Conservation (phyloP, 2,113 vertebrate genomes). For the Sander lucioperca region DNA sequence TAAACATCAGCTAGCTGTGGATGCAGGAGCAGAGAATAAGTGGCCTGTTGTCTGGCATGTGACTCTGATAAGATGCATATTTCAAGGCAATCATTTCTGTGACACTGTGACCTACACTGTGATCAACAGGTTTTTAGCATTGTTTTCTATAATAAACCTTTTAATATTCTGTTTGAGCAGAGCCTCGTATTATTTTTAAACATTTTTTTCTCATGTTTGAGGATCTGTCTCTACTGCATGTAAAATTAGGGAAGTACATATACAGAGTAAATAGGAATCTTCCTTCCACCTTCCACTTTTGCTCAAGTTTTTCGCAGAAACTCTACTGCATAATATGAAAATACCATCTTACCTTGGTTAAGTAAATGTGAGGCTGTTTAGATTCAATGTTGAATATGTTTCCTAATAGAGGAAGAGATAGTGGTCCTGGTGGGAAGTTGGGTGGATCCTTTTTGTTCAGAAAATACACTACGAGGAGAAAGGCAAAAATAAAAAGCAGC, state of each 20-base stretch:
- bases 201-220: neutral
- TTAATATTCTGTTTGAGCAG: neutral
- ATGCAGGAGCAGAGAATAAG: slow-evolving; percentile 46
- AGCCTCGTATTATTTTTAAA: neutral
- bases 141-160: slow-evolving; percentile 4
- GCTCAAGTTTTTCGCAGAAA: neutral
- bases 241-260: no score
- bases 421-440: slow-evolving; percentile 85
- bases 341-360: slow-evolving; percentile 80
- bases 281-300: neutral
- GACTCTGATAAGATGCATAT: slow-evolving; percentile 41
- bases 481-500: slow-evolving; percentile 69
- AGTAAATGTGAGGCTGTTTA: slow-evolving; percentile 81
- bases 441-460: slow-evolving; percentile 75
- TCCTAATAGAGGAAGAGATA: slow-evolving; percentile 83
- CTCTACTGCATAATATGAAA: neutral
- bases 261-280: neutral
- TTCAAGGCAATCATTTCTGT: slow-evolving; percentile 17
- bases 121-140: neutral
- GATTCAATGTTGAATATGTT: slow-evolving; percentile 78
- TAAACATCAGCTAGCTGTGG: slow-evolving; percentile 83
- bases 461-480: slow-evolving; percentile 77
- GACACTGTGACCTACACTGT: neutral
- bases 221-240: neutral
- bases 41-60: slow-evolving; percentile 57